Base-by-base conservation (phyloP, 2,113 vertebrate genomes). In the Ascaphus truei region DNA sequence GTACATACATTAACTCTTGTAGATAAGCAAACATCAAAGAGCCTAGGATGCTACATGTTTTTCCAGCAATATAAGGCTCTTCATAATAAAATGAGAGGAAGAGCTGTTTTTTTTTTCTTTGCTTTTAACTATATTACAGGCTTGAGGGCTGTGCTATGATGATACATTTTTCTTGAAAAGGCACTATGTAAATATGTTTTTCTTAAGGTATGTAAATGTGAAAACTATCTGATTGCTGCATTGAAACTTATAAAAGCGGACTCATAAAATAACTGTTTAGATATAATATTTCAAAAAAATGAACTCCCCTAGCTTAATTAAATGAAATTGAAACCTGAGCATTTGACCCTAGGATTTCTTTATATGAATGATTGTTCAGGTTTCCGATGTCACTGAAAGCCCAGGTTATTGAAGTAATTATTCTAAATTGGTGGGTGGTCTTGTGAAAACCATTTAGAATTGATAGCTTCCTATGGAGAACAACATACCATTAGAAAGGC, bases 351-450 rank as follows among this genome's bases (percentile, higher is more conserved):
- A 72, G 64, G 77, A 76, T 82, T 83, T 58, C 37, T n/a, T 73
- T 55, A n/a, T 29, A 15, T 45, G 27, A 79, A 33, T 37, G 71
- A 55, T 55, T 83, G 62, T 80, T 84, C 77, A 80, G 72, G 72
- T 69, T 68, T 78, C 15, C 48, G 25, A 0, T 67, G 72, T 56
- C 71, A 59, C 22, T 58, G 11, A 25, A 43, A 71, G 62, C 60
- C 67, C 69, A 61, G 74, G 76, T 75, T 85, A 73, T 83, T 84
- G 80, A 80, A 78, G 68, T 80, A 79, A 85, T 91, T 89, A 76
- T 73, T 84, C 58, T 74, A 74, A 85, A 81, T 82, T 85, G 75
- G 81, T 86, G 80, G 79, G 77, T 91, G 80, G 77, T 85, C 85
- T 81, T 76, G 55, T 71, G 72, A 62, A 73, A 79, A 64, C 47